These are phyloP conservation scores for Nymphalis polychloros DNA, from an alignment of 2,888 invertebrate species.

Conservation along the genomic window DNA sequence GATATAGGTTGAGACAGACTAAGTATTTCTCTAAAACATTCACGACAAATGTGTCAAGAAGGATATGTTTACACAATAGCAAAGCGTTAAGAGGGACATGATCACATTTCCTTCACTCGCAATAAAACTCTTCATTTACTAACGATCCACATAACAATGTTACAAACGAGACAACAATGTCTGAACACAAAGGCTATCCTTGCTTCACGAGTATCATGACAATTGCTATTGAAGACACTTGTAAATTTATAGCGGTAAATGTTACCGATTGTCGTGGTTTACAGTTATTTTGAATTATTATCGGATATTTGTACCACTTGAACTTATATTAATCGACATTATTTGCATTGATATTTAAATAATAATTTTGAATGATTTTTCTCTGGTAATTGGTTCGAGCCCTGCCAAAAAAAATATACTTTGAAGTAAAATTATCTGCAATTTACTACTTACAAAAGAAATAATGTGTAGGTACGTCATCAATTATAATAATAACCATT, in stretches of 20 bases:
- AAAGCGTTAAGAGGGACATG: constrained; percentile 19
- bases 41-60: constrained; percentile 4
- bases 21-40: background rate
- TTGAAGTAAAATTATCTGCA: background rate
- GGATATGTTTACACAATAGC: constrained; percentile 19
- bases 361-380: background rate
- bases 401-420: no score
- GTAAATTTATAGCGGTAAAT: constrained; percentile 64
- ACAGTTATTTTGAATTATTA: constrained; percentile 1
- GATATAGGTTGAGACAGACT: no score
- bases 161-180: constrained; percentile 49
- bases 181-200: constrained; percentile 61
- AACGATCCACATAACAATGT: constrained; percentile 54
- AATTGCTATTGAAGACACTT: constrained; percentile 67
- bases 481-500: constrained; percentile 37
- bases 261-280: constrained; percentile 46
- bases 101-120: constrained; percentile 19
- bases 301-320: background rate
- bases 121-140: constrained; percentile 51
- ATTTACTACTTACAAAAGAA: background rate
- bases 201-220: constrained; percentile 67
- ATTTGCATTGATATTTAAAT: background rate
- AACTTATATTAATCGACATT: background rate
- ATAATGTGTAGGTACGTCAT: background rate
- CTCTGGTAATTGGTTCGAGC: no score